These are phyloP conservation scores for Geopemphigus sp. DNA, from an alignment of 1,140 invertebrate species.

Conservation along the genomic window DNA sequence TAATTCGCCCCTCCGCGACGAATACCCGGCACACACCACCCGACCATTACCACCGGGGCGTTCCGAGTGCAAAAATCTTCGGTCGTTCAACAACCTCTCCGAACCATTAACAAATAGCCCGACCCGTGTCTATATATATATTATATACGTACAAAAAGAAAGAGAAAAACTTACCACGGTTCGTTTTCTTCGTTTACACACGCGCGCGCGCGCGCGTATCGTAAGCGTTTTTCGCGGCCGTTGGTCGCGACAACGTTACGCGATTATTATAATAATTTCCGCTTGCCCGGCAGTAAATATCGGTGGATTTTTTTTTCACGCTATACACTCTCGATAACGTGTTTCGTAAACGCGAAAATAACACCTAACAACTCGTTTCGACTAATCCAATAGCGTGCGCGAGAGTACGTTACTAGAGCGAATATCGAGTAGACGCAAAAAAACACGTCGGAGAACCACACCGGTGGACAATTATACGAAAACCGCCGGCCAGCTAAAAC, in stretches of 20 bases:
- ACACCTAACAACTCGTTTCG: background rate
- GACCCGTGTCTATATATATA: too few species aligned
- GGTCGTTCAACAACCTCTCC: background rate
- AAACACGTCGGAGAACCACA: background rate
- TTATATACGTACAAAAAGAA: too few species aligned
- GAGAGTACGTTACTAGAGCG: background rate
- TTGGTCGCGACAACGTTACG: background rate
- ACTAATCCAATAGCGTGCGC: background rate
- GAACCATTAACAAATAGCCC: background rate
- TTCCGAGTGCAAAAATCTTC: background rate
- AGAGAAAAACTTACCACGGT: background rate
- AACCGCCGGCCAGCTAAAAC: background rate
- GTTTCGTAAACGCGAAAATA: too few species aligned
- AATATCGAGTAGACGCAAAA: too few species aligned
- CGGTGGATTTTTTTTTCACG: background rate
- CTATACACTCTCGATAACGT: background rate
- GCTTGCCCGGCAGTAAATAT: background rate
- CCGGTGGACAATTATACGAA: background rate
- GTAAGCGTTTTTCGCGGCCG: background rate
- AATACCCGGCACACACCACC: background rate
- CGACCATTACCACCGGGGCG: too few species aligned
- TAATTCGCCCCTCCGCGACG: background rate
- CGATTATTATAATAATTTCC: background rate
- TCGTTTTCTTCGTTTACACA: background rate
- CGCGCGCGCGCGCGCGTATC: background rate